These are phyloP conservation scores for Harpegnathos saltator DNA, from an alignment of 1,140 invertebrate species.

Conservation along the genomic window DNA sequence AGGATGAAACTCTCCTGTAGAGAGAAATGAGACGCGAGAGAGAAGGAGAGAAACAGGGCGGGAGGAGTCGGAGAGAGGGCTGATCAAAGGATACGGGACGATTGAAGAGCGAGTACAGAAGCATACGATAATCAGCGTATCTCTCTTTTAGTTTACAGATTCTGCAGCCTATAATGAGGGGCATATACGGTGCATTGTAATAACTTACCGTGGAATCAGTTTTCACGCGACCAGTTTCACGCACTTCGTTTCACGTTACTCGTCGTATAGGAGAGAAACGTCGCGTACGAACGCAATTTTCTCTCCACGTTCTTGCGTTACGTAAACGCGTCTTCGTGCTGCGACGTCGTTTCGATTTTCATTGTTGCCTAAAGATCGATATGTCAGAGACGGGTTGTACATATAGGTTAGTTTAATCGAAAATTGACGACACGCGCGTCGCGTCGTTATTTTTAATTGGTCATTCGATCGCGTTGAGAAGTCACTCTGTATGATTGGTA, in stretches of 20 bases:
- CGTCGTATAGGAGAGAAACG: background rate
- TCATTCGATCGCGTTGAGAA: background rate
- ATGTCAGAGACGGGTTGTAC: background rate
- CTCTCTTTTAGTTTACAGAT: slow-evolving; percentile 1
- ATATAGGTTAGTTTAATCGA: background rate
- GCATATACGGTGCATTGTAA: background rate
- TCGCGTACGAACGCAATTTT: background rate
- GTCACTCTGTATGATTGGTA: background rate
- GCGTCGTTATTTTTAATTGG: background rate
- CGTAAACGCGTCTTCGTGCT: background rate
- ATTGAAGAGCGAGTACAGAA: slow-evolving; percentile 11
- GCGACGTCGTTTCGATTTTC: background rate
- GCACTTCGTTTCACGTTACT: background rate
- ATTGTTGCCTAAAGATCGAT: slow-evolving; percentile 5
- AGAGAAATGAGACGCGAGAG: background rate
- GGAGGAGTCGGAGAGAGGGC: background rate
- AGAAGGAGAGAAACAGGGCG: background rate
- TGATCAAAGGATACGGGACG: slow-evolving; percentile 17
- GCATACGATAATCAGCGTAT: background rate
- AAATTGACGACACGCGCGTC: background rate
- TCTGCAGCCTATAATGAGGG: background rate
- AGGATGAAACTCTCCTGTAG: background rate
- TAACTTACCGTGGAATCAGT: background rate
- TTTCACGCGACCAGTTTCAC: background rate
- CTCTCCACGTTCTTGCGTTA: background rate